Evolutionary conservation across 2,113 vertebrate genomes (phyloP).

Genomic region (Myxocyprinus asiaticus): DNA sequence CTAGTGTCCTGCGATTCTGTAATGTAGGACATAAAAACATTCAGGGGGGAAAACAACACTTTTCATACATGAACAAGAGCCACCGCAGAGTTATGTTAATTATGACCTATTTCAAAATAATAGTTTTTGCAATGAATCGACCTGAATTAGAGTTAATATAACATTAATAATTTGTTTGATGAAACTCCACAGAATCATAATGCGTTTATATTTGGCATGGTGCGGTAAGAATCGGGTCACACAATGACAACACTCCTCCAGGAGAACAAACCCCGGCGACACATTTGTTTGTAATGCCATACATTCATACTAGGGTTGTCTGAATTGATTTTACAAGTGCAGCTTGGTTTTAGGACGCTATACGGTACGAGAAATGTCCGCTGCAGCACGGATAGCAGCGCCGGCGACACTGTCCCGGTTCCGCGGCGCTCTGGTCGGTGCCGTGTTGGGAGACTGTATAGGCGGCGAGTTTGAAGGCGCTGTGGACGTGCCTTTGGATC

Average conservation of each 20-base stretch:
- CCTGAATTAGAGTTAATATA: background rate
- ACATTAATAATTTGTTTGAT: background rate
- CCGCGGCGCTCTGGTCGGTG: constrained; percentile 84
- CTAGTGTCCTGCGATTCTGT: no score
- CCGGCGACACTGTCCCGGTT: constrained; percentile 80
- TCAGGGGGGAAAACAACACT: no score
- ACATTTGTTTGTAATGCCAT: background rate
- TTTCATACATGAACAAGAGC: background rate
- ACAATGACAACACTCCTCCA: constrained; percentile 38
- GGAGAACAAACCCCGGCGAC: background rate
- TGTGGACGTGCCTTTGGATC: constrained; percentile 80
- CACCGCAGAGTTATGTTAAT: background rate
- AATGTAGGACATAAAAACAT: no score
- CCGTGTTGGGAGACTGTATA: constrained; percentile 89
- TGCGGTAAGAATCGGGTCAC: constrained; percentile 43
- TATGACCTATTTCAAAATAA: background rate
- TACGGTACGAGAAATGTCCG: constrained; percentile 58
- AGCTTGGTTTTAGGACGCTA: background rate
- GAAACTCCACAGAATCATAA: background rate
- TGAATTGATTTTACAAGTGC: background rate
- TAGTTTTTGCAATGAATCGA: background rate
- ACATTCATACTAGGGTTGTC: background rate
- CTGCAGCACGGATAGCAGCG: constrained; percentile 56
- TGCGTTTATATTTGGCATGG: constrained; percentile 11
- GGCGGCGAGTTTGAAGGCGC: constrained; percentile 90